Evolutionary conservation across 92 coral and sea anemone species (phyloP).

Genomic region (Epizoanthus ramosus): DNA sequence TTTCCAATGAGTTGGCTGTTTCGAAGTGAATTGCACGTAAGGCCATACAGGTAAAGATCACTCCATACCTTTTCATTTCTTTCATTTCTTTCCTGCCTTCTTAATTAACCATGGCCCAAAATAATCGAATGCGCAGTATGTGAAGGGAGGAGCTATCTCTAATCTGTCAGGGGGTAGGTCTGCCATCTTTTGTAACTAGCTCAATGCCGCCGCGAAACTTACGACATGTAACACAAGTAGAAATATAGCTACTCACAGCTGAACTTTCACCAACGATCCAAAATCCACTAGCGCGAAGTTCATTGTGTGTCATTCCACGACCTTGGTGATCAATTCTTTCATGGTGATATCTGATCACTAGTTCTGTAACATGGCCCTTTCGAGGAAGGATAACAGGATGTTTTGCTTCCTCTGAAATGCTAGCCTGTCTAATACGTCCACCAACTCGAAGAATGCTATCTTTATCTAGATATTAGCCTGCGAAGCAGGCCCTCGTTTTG

Average conservation of each 20-base stretch:
- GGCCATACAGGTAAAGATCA: slow-evolving; percentile 28
- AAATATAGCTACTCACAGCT: background rate
- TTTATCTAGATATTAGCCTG: slow-evolving; percentile 12
- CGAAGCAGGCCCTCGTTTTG: too few relatives aligned
- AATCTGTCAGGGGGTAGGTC: slow-evolving; percentile 30
- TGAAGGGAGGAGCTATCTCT: slow-evolving; percentile 21
- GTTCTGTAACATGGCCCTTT: background rate
- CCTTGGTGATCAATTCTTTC: slow-evolving; percentile 1
- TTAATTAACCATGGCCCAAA: background rate
- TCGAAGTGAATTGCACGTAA: slow-evolving; percentile 31
- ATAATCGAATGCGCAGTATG: slow-evolving; percentile 10
- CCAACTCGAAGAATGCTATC: slow-evolving; percentile 24
- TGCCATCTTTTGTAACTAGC: background rate
- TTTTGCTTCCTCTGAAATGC: background rate
- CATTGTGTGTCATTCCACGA: slow-evolving; percentile 35
- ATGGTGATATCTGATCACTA: background rate
- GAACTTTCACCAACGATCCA: slow-evolving; percentile 11
- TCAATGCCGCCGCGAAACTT: background rate
- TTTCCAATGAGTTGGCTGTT: slow-evolving; percentile 21
- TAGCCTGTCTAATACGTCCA: slow-evolving; percentile 21
- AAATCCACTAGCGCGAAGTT: slow-evolving; percentile 9
- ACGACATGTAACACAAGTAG: too few relatives aligned
- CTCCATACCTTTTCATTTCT: slow-evolving; percentile 29
- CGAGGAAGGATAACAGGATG: slow-evolving; percentile 28
- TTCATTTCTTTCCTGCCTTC: slow-evolving; percentile 38